These are phyloP conservation scores for Antheraea mylitta DNA, from an alignment of 1,140 invertebrate species.

Conservation along the genomic window DNA sequence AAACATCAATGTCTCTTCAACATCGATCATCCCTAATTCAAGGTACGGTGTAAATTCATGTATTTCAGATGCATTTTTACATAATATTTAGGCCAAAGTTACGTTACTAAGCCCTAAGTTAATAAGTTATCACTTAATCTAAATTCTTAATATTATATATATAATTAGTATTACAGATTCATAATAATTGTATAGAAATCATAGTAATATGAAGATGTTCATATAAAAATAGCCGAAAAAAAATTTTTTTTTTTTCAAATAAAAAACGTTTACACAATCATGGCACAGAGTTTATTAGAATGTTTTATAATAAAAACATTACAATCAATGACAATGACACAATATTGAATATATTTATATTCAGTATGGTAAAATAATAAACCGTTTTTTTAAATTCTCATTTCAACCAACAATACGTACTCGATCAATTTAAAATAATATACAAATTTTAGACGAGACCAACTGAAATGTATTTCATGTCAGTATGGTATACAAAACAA, in stretches of 20 bases:
- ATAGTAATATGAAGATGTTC: slow-evolving; percentile 4
- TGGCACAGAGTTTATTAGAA: slow-evolving; percentile 4
- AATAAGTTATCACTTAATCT: slow-evolving; percentile 28
- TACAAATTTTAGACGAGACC: too few relatives aligned
- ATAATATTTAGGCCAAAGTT: neutral
- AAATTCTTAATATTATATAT: slow-evolving; percentile 3
- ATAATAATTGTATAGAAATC: neutral
- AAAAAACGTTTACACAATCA: too few relatives aligned
- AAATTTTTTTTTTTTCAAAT: too few relatives aligned
- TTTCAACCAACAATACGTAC: too few relatives aligned
- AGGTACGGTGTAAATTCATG: too few relatives aligned
- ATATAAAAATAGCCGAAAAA: neutral
- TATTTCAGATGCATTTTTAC: neutral
- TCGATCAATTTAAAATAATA: too few relatives aligned
- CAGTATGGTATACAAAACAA: too few relatives aligned
- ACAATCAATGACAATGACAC: neutral
- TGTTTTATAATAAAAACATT: neutral
- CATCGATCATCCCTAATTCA: too few relatives aligned
- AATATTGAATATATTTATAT: neutral
- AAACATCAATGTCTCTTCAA: too few relatives aligned
- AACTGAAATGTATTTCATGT: too few relatives aligned
- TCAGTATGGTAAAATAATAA: too few relatives aligned
- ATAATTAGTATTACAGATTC: neutral
- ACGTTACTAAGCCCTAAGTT: slow-evolving; percentile 13
- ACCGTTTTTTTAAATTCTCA: too few relatives aligned